Evolutionary conservation across 2,888 invertebrate genomes (phyloP), one percentile per base, ranked within the genome.

Genomic region (Charanyca ferruginea): DNA sequence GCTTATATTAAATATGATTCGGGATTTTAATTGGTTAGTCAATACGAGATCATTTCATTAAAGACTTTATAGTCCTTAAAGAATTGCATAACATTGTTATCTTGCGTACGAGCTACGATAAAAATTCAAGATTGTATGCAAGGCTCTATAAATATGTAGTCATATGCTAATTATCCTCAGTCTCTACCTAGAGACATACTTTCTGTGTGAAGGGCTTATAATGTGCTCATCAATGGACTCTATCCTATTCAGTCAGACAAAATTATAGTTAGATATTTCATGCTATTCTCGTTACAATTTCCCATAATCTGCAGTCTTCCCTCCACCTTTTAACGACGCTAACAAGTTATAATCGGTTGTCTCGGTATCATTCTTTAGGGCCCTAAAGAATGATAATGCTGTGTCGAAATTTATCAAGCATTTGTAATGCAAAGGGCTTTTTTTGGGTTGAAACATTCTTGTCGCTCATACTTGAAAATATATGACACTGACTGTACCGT

Each of bases 1-100:
- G 47, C 48, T 23, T 48, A 57, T 41, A 25, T n/a, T 38, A 11
- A 44, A 54, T 53, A 45, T 35, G 9, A 53, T 69, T 59, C 42
- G 69, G 49, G 35, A 8, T 58, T 49, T 45, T 7, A 42, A 58
- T 63, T 42, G 45, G 35, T 51, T 28, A 25, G 18, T 35, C 20
- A 68, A 16, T 22, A 52, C 11, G n/a, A 23, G 7, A 52, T 8
- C 28, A 22, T 28, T 38, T 38, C n/a, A n/a, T 20, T 6, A 35
- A 22, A 22, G 11, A 25, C 18, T 41, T 1, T 41, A 13, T 41
- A 5, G 28, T 28, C n/a, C n/a, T n/a, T n/a, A n/a, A n/a, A n/a
- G n/a, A n/a, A n/a, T n/a, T n/a, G n/a, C n/a, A n/a, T n/a, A n/a
- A n/a, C n/a, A n/a, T n/a, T n/a, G n/a, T n/a, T n/a, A n/a, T n/a